Evolutionary conservation across 2,113 vertebrate species (phyloP).

Genomic region (Chlamydotis undulata): DNA sequence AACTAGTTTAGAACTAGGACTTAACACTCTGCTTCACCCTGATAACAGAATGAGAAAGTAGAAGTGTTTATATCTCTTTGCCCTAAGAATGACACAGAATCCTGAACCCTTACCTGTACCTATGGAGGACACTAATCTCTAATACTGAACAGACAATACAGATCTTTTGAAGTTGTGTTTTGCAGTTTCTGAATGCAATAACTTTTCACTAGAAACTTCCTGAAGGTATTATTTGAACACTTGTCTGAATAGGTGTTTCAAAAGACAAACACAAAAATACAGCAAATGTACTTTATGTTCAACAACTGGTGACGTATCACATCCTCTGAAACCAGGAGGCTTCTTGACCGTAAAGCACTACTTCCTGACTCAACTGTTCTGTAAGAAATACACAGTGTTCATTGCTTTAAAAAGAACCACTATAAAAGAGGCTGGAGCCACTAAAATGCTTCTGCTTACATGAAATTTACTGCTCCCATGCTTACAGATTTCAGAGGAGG

Average conservation of each 20-base stretch:
- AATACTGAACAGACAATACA: neutral
- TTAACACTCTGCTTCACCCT: neutral
- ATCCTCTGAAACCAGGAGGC: neutral
- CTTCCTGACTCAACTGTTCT: neutral
- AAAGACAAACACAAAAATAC: neutral
- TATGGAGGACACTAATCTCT: neutral
- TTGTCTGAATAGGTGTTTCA: neutral
- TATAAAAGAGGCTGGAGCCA: neutral
- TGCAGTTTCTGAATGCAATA: neutral
- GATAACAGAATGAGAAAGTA: neutral
- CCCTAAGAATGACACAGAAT: neutral
- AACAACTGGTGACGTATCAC: neutral
- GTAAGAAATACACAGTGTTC: neutral
- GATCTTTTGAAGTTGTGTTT: neutral
- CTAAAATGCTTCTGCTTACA: neutral
- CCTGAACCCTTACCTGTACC: neutral
- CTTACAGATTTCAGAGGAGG: neutral
- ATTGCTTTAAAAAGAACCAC: neutral
- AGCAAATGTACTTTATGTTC: neutral
- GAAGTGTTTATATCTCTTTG: neutral
- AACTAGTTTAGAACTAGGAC: neutral
- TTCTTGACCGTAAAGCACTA: neutral
- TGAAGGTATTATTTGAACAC: neutral
- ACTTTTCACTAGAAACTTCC: neutral
- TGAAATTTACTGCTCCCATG: neutral